Evolutionary conservation across 2,797 vertebrate genomes (phyloP).

Genomic region (Epinephelus awoara): DNA sequence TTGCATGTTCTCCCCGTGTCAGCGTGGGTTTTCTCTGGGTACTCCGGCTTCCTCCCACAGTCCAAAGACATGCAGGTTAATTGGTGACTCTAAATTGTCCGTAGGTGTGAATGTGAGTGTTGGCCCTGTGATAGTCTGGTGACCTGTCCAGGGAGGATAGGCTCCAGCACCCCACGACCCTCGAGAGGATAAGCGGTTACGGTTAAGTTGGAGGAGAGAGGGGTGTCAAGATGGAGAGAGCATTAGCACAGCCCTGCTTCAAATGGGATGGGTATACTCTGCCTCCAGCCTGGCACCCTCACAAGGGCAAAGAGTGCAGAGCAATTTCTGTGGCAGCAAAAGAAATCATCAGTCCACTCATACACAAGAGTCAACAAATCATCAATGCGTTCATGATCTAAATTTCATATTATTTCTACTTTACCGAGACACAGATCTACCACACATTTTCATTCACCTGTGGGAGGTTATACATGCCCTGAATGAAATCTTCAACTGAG

Average conservation of each 20-base stretch:
- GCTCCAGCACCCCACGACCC: too few relatives aligned
- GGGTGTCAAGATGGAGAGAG: background rate
- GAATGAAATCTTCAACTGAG: background rate
- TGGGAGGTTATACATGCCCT: background rate
- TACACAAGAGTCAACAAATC: background rate
- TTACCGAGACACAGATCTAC: background rate
- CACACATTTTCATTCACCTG: background rate
- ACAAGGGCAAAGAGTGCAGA: background rate
- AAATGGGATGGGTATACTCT: background rate
- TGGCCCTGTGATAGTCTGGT: too few relatives aligned
- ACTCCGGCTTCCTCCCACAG: too few relatives aligned
- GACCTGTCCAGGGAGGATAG: too few relatives aligned
- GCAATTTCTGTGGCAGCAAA: background rate
- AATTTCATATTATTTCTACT: slow-evolving; percentile 1
- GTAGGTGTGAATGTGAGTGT: too few relatives aligned
- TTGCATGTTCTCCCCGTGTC: too few relatives aligned
- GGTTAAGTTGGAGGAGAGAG: too few relatives aligned
- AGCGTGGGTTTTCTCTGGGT: too few relatives aligned
- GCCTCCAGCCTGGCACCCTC: background rate
- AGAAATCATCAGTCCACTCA: background rate
- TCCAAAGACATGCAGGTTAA: too few relatives aligned
- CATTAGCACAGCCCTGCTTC: background rate
- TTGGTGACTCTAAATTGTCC: too few relatives aligned
- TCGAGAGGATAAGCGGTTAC: too few relatives aligned
- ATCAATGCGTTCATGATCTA: slow-evolving; percentile 4